Conservation (phyloP, 2,797 vertebrate species). For the Thripadectes ignobilis region DNA sequence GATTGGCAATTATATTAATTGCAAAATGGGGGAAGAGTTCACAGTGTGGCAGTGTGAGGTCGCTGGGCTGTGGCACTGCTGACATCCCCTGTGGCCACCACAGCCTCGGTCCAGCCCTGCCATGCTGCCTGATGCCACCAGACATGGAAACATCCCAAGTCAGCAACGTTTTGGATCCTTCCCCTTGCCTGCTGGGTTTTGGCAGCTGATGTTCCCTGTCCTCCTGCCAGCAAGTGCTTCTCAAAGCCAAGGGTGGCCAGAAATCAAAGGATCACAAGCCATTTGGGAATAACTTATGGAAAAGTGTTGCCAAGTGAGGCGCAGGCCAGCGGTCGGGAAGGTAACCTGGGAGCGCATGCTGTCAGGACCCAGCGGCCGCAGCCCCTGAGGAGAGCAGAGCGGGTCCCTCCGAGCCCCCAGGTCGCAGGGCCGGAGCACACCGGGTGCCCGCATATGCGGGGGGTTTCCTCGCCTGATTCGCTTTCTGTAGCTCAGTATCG, state of each 20-base stretch:
- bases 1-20: background rate
- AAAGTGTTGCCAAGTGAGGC: background rate
- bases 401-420: accelerated
- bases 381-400: too few relatives aligned
- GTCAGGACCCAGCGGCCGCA: background rate
- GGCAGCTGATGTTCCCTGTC: background rate
- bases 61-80: accelerated
- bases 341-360: too few relatives aligned
- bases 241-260: background rate
- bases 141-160: accelerated
- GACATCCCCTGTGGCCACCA: accelerated
- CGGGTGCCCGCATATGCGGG: accelerated
- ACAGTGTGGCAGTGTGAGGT: background rate
- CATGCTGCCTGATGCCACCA: accelerated
- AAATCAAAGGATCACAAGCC: background rate
- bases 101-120: accelerated
- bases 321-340: background rate
- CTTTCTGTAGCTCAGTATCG: accelerated
- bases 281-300: background rate
- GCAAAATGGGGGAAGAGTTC: background rate
- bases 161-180: accelerated
- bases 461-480: too few relatives aligned
- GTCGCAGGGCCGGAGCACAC: accelerated
- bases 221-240: background rate
- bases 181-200: background rate